Base-by-base conservation (phyloP, 2,797 vertebrate species). In the Catamblyrhynchus diadema region DNA sequence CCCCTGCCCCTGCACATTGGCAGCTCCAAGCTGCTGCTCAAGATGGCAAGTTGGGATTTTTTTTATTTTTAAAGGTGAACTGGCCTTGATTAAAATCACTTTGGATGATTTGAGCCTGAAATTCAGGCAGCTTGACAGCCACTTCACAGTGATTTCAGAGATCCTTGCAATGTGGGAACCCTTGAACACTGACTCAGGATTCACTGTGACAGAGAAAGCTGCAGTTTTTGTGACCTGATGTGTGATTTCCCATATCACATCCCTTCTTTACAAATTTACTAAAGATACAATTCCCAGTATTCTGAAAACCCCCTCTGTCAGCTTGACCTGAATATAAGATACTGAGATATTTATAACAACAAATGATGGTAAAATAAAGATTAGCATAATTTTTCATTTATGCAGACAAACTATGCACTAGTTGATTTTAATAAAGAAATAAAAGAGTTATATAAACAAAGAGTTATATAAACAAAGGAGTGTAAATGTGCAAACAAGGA, bases 21-120 rank as follows among this genome's bases (percentile, higher is more conserved):
- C 95, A 96, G 93, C 94, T 87, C 84, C 48, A 77, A 94, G 81
- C 88, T 91, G 91, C 89, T 80, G 84, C 93, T 89, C 44, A 60
- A 77, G 67, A 87, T 71, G 91, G 39, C 71, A 92, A 61, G 25
- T 13, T 42, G 54, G 22, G 22, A 3, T 32, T 42, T 66, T 67
- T 70, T 65, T 57, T 72, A 51, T 72, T 65, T 94, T 89, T 91
- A 91, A 96, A 95, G 91, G 92, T 89, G 84, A 93, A 92, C 81
- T 50, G 56, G 32, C 71, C 56, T 88, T 64, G n/a, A 78, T 79
- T 81, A 50, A 79, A 48, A 89, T 70, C 10, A 30, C 22, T 93
- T 90, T 20, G 77, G 22, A 42, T 64, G 22, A 59, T 12, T 25
- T 62, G 9, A 70, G 53, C 32, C 61, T 53, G 78, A 64, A 74